phyloP scores from a whole-genome alignment of 2,797 vertebrate genomes.

The Holocentrus rufus region DNA sequence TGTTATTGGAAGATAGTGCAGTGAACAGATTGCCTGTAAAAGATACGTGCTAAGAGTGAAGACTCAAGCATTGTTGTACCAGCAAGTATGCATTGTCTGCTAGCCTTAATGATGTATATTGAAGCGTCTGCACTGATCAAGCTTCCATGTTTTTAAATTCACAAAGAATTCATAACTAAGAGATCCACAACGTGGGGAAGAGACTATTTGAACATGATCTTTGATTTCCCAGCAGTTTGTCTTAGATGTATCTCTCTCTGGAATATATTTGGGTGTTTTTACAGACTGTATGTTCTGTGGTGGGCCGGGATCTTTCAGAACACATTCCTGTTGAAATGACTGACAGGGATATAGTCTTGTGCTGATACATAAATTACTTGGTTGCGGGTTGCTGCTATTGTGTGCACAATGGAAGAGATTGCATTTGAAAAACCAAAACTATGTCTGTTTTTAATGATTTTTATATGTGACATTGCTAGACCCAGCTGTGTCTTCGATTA shows the following conservation, averaged over 20 bases:
- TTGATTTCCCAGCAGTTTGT: not conserved
- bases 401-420: constrained; percentile 8
- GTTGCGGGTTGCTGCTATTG: constrained; percentile 18
- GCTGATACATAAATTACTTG: constrained; percentile 3
- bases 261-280: not conserved
- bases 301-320: not conserved
- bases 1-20: not conserved
- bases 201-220: not conserved
- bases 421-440: constrained; percentile 36
- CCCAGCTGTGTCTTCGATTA: constrained; percentile 31
- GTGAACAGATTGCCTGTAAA: not conserved
- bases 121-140: not conserved
- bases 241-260: constrained; percentile 3
- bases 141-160: not conserved
- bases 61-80: not conserved
- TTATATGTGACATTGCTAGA: not conserved
- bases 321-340: constrained; percentile 26
- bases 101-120: not conserved
- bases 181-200: not conserved
- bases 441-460: constrained; percentile 2
- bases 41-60: too few relatives aligned
- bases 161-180: not conserved
- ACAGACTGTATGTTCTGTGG: not conserved
- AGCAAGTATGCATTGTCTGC: not conserved
- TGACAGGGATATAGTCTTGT: not conserved